A percentile compares a stretch with the other conserved stretches of the same genome.
Evolutionary conservation across 2,797 vertebrate species (phyloP).

Genomic region (Silurus lanzhouensis): DNA sequence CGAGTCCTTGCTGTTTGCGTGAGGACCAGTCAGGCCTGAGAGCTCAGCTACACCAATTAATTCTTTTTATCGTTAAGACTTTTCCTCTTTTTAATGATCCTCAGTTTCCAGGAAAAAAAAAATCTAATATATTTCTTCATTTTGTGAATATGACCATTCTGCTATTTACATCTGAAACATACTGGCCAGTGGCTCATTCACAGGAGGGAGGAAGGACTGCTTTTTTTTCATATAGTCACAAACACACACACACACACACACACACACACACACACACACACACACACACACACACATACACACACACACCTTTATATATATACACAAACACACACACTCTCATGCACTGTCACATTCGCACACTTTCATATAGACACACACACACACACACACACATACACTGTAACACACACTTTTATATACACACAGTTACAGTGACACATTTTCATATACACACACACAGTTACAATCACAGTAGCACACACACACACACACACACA

Average conservation of each 20-base stretch:
- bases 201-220: constrained; percentile 43
- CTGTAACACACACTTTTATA: no score
- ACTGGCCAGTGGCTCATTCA: constrained; percentile 41
- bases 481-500: no score
- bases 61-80: constrained; percentile 59
- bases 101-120: constrained; percentile 67
- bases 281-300: neutral
- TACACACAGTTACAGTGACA: no score
- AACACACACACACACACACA: no score
- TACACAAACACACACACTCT: no score
- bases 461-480: no score
- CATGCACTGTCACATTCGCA: no score
- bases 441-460: no score
- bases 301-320: no score
- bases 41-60: constrained; percentile 64
- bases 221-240: constrained; percentile 13
- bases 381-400: no score
- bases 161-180: constrained; percentile 64
- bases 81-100: constrained; percentile 62
- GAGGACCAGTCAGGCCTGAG: constrained; percentile 53
- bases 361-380: no score
- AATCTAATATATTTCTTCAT: constrained; percentile 67
- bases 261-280: neutral
- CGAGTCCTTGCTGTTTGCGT: constrained; percentile 48
- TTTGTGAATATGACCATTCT: constrained; percentile 69